Evolutionary conservation across 2,888 invertebrate genomes (phyloP), one percentile per base, ranked within the genome.

Genomic region (Troglohyphantes excavatus): DNA sequence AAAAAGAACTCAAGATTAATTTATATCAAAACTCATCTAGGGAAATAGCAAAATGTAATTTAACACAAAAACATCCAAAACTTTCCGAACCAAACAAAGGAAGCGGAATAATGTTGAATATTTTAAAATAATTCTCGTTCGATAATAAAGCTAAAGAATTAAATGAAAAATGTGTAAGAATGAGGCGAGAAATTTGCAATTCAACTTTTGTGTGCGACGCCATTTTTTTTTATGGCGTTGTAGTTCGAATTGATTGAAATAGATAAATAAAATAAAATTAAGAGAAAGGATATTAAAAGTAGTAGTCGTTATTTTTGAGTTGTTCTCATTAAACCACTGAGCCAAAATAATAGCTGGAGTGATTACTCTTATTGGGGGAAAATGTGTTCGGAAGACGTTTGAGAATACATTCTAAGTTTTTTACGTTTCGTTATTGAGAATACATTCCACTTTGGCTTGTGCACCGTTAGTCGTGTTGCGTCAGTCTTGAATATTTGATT

Each of bases 171-270:
- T n/a, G n/a, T n/a, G n/a, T n/a, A n/a, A 53, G 59, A 59, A 53
- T n/a, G n/a, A 75, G 67, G 29, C 17, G 17, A 68, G 53, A 46
- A 29, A 81, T 67, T 68, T 81, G 70, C 39, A 82, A 70, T 82
- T 70, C 59, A 72, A 82, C 43, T 43, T 33, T 26, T n/a, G n/a
- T n/a, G n/a, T n/a, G 5, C 29, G 17, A 17, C 21, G 19, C 13
- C 19, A 19, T 39, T 21, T 11, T 19, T 68, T 39, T 39, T 59
- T 59, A 7, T 0, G 19, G 13, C 59, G 7, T 59, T 59, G 21
- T n/a, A 13, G 59, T 0, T 9, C 39, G 17, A 39, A 39, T 13
- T 13, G 67, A 29, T 27, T 29, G 26, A 11, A 67, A 67, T 27
- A n/a, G n/a, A n/a, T n/a, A n/a, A n/a, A 33, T 33, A 33, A 33